Percentiles rank a stretch among this genome's conserved stretches.
Conservation (phyloP, 1,140 invertebrate species). For the Drosophila chauvacae region DNA sequence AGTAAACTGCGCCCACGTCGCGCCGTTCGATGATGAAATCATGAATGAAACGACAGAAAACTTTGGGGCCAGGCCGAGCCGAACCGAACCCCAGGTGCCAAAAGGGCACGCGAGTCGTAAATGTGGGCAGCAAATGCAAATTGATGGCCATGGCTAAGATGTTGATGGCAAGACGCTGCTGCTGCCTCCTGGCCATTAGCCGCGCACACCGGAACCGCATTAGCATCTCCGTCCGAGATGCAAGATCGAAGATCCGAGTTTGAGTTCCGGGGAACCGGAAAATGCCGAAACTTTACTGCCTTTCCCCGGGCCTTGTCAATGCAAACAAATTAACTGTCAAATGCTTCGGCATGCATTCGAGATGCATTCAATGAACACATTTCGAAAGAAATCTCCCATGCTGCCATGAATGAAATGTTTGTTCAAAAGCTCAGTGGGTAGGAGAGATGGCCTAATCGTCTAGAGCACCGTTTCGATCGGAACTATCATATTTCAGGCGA, state of each 20-base stretch:
- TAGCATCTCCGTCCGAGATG: constrained; percentile 53
- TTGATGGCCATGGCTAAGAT: constrained; percentile 73
- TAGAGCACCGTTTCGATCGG: constrained; percentile 41
- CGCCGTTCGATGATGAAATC: constrained; percentile 62
- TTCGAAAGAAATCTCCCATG: constrained; percentile 48
- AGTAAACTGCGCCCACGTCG: constrained; percentile 65
- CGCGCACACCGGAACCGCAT: constrained; percentile 75
- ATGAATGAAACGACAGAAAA: constrained; percentile 58
- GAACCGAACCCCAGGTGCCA: constrained; percentile 65
- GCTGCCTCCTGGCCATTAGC: constrained; percentile 52
- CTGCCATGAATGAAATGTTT: constrained; percentile 47
- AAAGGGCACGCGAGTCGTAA: constrained; percentile 70
- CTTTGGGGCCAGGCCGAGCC: constrained; percentile 10
- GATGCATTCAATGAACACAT: constrained; percentile 66
- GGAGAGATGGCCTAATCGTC: constrained; percentile 35
- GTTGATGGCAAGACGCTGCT: constrained; percentile 41
- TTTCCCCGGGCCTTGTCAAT: constrained; percentile 46
- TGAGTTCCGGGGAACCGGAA: constrained; percentile 56
- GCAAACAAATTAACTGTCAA: constrained; percentile 81
- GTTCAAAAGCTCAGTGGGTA: constrained; percentile 35
- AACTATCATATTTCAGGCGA: constrained; percentile 70
- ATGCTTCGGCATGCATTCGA: constrained; percentile 57
- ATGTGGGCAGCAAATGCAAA: constrained; percentile 77
- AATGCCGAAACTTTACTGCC: constrained; percentile 45
- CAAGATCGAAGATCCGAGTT: constrained; percentile 20